Evolutionary conservation across 1,140 invertebrate genomes (phyloP), one percentile per base, ranked within the genome.

Genomic region (Glossosoma conforme): DNA sequence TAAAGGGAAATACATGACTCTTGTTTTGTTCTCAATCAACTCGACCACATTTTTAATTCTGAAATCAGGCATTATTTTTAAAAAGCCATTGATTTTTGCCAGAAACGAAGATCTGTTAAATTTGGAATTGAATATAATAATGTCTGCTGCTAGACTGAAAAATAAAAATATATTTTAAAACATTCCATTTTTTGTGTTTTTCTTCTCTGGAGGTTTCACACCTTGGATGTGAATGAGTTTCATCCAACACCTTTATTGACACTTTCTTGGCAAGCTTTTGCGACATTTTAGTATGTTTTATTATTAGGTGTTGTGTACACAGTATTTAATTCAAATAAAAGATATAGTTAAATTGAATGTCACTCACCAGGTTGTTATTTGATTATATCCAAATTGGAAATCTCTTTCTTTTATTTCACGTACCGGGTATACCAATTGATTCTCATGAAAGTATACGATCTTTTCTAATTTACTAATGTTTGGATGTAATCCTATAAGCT

Each of bases 401-500:
- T 89, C 86, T 56, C 85, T 66, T 22, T 84, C 75, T 59, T 87
- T 81, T 2, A 78, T 69, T 49, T 83, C 75, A 49, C 75, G 66
- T 8, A 85, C 77, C 1, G 87, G 87, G 70, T 89, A 89, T 0
- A 80, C 68, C 18, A 89, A 64, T 65, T 89, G 86, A 64, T 89
- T 89, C 69, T 89, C 87, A 67, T 89, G 87, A 60, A 89, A 89
- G 62, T 88, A 89, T 1, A 89, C 62, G 24, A 89, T 75, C 68
- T 88, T 89, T 13, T 76, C 71, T 17, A 79, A 62, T 2, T 48
- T 46, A 2, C 61, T 62, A 2, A 89, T 65, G 64, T 88, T 83
- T 11, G 80, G 80, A 44, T 85, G 64, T 1, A 88, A 60, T 0
- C 82, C 83, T 15, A 86, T 51, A 9, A 89, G 66, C 65, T 89